These are phyloP conservation scores for Mycetomoellerius zeteki DNA, from an alignment of 1,140 invertebrate genomes.

Conservation along the genomic window DNA sequence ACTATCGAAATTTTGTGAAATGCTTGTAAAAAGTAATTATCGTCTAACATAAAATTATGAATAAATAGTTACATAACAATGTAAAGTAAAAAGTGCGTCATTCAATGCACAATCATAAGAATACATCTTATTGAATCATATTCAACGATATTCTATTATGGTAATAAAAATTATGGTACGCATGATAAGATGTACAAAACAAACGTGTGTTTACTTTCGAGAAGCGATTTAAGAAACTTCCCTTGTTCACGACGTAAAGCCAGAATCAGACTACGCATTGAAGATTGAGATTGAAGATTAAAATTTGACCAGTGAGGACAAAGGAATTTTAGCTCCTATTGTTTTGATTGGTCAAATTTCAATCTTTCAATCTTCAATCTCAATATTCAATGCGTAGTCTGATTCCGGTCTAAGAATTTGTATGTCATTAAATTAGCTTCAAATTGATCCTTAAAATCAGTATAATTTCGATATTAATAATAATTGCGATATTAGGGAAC, in stretches of 20 bases:
- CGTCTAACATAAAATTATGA: background rate
- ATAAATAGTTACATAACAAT: background rate
- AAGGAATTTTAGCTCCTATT: no score
- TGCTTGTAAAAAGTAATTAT: background rate
- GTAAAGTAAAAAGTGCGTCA: background rate
- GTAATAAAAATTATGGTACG: background rate
- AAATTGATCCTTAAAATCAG: background rate
- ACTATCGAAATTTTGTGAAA: background rate
- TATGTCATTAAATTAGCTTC: background rate
- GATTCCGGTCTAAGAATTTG: no score
- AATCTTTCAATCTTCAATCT: no score
- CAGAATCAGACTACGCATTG: no score
- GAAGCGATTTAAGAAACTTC: background rate
- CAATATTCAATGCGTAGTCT: no score
- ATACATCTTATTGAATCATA: background rate
- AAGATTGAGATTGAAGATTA: no score
- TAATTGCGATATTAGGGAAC: background rate
- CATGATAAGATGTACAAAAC: background rate
- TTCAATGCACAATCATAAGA: background rate
- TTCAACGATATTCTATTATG: background rate
- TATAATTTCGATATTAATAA: background rate
- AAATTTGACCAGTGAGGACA: no score
- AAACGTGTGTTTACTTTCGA: background rate
- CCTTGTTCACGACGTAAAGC: background rate
- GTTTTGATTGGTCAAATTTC: no score